Conservation (phyloP, 2,888 invertebrate species). For the Sminthurinus aureus region DNA sequence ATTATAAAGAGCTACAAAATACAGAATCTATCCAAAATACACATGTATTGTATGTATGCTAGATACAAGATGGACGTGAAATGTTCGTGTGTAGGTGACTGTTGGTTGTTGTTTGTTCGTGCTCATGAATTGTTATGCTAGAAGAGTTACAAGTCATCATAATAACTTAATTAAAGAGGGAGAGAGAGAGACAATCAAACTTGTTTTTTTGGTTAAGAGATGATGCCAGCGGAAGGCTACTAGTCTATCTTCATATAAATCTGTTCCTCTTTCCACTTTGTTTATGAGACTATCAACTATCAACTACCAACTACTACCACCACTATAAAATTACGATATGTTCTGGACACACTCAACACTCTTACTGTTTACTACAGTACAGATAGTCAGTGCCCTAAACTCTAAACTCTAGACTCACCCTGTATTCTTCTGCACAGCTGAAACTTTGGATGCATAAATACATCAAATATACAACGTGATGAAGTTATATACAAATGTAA, state of each 20-base stretch:
- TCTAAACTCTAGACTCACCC: too few species aligned
- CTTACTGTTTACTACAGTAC: neutral
- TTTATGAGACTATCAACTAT: neutral
- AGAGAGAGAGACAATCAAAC: slow-evolving; percentile 44
- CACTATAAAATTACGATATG: neutral
- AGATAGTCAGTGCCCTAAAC: too few species aligned
- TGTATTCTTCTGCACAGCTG: too few species aligned
- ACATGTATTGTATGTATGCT: neutral
- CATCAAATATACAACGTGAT: too few species aligned
- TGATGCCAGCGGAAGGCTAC: slow-evolving; percentile 26
- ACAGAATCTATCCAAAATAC: neutral
- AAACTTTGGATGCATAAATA: too few species aligned
- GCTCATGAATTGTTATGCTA: slow-evolving; percentile 25
- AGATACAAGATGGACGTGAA: neutral
- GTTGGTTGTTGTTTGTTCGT: neutral
- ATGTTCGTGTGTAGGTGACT: slow-evolving; percentile 12
- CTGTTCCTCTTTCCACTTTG: neutral
- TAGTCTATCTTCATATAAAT: slow-evolving; percentile 28
- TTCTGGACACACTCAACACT: neutral
- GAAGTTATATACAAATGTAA: too few species aligned
- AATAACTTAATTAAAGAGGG: slow-evolving; percentile 48
- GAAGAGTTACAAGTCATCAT: slow-evolving; percentile 35
- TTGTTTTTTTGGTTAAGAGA: slow-evolving; percentile 29
- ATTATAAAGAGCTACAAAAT: neutral
- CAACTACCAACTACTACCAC: neutral